Conservation (phyloP, 2,113 vertebrate species). For the Hiodon tergisus region DNA sequence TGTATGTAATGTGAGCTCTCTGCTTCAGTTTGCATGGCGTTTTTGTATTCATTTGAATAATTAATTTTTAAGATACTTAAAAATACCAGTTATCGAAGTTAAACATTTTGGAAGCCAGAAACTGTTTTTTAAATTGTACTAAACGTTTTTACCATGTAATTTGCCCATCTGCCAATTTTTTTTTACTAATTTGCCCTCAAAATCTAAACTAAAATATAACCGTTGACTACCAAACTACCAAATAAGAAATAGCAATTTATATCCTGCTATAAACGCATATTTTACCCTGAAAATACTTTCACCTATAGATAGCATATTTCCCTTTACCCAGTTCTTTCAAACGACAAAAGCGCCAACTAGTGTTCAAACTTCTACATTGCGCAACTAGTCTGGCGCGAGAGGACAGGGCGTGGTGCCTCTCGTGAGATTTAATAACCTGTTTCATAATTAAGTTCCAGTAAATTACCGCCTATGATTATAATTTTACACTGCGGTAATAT, state of each 20-base stretch:
- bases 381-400: background rate
- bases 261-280: background rate
- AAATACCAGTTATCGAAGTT: too few species aligned
- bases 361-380: conserved; percentile 46
- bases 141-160: too few species aligned
- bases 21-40: too few species aligned
- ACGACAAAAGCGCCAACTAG: conserved; percentile 74
- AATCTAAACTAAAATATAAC: too few species aligned
- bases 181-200: too few species aligned
- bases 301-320: background rate
- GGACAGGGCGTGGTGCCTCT: conserved; percentile 47
- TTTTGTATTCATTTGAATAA: too few species aligned
- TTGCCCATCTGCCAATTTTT: too few species aligned
- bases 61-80: too few species aligned
- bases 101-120: too few species aligned
- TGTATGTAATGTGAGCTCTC: too few species aligned
- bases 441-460: conserved; percentile 6
- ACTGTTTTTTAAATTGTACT: too few species aligned
- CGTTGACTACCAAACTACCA: background rate
- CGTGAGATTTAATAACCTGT: conserved; percentile 26
- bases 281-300: background rate
- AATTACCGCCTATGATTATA: background rate
- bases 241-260: background rate
- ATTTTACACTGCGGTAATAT: background rate
- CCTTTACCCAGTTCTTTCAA: conserved; percentile 44